Evolutionary conservation across 2,888 invertebrate genomes (phyloP), one percentile per base, ranked within the genome.

Genomic region (Desoria tigrina): DNA sequence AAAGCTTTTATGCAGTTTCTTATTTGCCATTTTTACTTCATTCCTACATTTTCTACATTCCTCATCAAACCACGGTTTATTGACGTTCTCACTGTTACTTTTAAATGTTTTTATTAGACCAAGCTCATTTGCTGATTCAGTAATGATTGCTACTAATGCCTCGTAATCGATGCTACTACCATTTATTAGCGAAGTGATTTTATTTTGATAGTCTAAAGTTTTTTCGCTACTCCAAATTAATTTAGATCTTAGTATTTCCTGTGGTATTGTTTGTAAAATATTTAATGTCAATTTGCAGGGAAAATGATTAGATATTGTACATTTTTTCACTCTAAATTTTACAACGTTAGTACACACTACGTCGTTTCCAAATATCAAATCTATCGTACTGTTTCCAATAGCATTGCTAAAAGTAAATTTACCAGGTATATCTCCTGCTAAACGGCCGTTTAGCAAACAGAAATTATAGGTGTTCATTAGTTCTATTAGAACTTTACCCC

Each of bases 401-500:
- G 39, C 39, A 39, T 39, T 39, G 14, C 14, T 39, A 6, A 51
- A 21, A 6, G 21, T 7, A 11, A 11, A 7, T 21, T 21, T 11
- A 9, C 26, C 9, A 23, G 9, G 21, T 16, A 24, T 23, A 11
- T 11, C 9, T 16, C 9, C 4, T 26, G 16, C 11, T 24, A 26
- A 24, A 2, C 51, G 2, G 6, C 51, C 51, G 26, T 51, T 51
- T 3, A 51, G 21, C 4, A 59, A 7, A 59, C n/a, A 23, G 11
- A 59, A 18, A n/a, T 26, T 26, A 26, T 45, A 18, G 14, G 21
- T 21, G 3, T 42, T 6, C 14, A 42, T 14, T 24, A 23, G 11
- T 11, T 59, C 49, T 11, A 59, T 3, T 1, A 59, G n/a, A 45
- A 7, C 9, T 45, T 32, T 26, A 23, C 59, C 49, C 26, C 45